Evolutionary conservation across 2,797 vertebrate species (phyloP), one percentile per base, ranked within the genome.

Genomic region (Halcyon smyrnensis): DNA sequence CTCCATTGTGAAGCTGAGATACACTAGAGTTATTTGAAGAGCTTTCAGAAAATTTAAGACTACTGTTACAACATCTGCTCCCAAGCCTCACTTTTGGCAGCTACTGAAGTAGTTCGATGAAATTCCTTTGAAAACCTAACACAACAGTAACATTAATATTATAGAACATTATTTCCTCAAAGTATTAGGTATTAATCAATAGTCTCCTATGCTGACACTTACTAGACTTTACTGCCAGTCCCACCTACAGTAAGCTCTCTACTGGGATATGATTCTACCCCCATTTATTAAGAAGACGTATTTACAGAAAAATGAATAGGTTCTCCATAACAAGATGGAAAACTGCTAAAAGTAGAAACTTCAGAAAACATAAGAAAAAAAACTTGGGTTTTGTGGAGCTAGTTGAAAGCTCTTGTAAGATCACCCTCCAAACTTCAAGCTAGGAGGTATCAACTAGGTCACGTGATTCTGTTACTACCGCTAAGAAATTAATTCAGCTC

Each of bases 21-120:
- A 86, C 36, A 37, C 30, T 7, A 30, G 10, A 95, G 48, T 73
- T 86, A 88, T 74, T 79, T 76, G 90, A 96, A 94, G 89, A 87
- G 59, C 80, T 79, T 77, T 93, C 91, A 93, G 70, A 73, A 91
- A 79, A 48, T 56, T 46, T 74, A 86, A 93, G 85, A 91, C 71
- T 91, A 41, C 62, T 45, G 28, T 94, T 93, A 89, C 48, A 88
- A 95, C 87, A 95, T 90, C 79, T 93, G 91, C 69, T 96, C 56
- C 76, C 73, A 78, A 86, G 67, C 39, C 63, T 91, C 83, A 86
- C 67, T 93, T 94, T 43, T 48, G 83, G 87, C 85, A 97, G 85
- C 65, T 78, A 69, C 34, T 67, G 30, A 93, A 92, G 65, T 53
- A 9, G 12, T 74, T 79, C 86, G 60, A 93, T 83, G 63, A 94